These are phyloP conservation scores for Tipula lateralis DNA, from an alignment of 2,888 invertebrate genomes.

Conservation along the genomic window DNA sequence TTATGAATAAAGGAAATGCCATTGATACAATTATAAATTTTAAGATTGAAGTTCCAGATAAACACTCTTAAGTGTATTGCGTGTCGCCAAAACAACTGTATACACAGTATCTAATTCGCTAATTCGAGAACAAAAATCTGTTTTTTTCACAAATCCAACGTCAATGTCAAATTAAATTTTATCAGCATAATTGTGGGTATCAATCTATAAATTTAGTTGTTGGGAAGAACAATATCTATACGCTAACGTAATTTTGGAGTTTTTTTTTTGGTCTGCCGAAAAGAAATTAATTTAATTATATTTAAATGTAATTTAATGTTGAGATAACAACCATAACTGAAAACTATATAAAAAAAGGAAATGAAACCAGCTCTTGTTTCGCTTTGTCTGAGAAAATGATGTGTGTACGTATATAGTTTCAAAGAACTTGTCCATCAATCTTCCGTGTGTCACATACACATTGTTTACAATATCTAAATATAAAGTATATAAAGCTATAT, in stretches of 20 bases:
- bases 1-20: conserved; percentile 5
- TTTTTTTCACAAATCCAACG: background rate
- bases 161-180: conserved; percentile 5
- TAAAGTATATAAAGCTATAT: background rate
- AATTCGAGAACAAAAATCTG: background rate
- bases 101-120: background rate
- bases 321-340: background rate
- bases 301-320: background rate
- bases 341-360: background rate
- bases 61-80: background rate
- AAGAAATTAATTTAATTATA: background rate
- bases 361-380: background rate
- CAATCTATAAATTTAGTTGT: background rate
- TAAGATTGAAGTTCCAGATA: background rate
- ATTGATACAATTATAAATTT: background rate
- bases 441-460: background rate
- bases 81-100: background rate
- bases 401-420: background rate
- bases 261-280: background rate
- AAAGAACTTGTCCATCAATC: background rate
- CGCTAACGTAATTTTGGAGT: background rate
- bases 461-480: background rate
- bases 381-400: background rate
- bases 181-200: background rate
- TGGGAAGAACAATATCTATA: background rate